phyloP scores from a whole-genome alignment of 2,888 invertebrate species.

The Biston betularia region DNA sequence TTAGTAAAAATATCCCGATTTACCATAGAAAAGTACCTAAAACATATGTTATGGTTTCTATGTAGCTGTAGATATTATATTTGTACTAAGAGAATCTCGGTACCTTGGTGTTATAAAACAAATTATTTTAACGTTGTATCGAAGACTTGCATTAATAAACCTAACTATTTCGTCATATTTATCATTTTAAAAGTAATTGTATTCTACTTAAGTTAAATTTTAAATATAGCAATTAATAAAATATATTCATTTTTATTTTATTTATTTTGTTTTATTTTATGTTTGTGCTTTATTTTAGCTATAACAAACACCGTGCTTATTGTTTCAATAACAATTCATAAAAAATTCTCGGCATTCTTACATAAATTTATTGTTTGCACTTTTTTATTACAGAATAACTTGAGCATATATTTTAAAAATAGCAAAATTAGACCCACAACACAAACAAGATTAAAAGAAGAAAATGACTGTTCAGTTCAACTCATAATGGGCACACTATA shows the following conservation, averaged over 20 bases:
- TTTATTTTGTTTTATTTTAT: constrained; percentile 81
- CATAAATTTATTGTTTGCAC: neutral
- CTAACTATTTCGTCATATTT: constrained; percentile 60
- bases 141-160: constrained; percentile 45
- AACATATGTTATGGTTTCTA: constrained; percentile 61
- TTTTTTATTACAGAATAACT: neutral
- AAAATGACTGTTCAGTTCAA: neutral
- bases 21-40: constrained; percentile 65
- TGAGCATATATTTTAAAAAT: too few relatives aligned
- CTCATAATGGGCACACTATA: neutral
- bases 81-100: constrained; percentile 73
- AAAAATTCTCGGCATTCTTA: neutral
- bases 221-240: constrained; percentile 78
- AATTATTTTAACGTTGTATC: constrained; percentile 35
- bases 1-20: constrained; percentile 44
- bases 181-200: constrained; percentile 57
- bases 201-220: constrained; percentile 75
- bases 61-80: constrained; percentile 57
- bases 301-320: constrained; percentile 14
- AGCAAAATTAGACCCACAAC: too few relatives aligned
- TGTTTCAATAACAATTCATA: constrained; percentile 6
- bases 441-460: neutral
- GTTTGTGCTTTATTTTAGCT: constrained; percentile 54
- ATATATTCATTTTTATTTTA: constrained; percentile 86
- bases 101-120: constrained; percentile 66